These are phyloP conservation scores for Drosophila burlai DNA, from an alignment of 1,140 invertebrate genomes.

Conservation along the genomic window DNA sequence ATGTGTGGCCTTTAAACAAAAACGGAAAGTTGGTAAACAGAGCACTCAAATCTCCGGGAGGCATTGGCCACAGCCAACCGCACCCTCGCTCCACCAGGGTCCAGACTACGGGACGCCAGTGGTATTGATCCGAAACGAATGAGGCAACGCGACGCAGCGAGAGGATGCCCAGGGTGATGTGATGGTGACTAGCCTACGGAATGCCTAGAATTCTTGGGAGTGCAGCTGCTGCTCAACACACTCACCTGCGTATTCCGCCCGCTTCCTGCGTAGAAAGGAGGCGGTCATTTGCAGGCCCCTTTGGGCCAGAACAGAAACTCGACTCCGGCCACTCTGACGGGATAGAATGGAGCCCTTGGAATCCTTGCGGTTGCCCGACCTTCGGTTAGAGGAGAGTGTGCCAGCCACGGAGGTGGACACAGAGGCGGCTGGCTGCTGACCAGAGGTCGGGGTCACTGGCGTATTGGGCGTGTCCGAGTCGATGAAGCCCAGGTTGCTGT, in stretches of 20 bases:
- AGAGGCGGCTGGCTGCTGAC: conserved; percentile 46
- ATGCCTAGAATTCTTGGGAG: conserved; percentile 11
- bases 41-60: conserved; percentile 10
- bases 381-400: conserved; percentile 58
- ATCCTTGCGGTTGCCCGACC: conserved; percentile 66
- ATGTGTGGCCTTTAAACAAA: not conserved
- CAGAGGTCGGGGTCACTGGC: conserved; percentile 58
- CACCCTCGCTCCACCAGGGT: conserved; percentile 21
- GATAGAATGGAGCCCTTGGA: conserved; percentile 73
- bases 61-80: conserved; percentile 17
- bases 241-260: conserved; percentile 81
- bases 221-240: conserved; percentile 14
- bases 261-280: conserved; percentile 73
- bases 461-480: conserved; percentile 80
- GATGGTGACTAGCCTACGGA: conserved; percentile 25
- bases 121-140: conserved; percentile 47
- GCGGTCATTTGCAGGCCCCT: conserved; percentile 73
- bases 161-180: not conserved
- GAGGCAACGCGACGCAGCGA: conserved; percentile 5
- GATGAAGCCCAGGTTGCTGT: conserved; percentile 79
- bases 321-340: conserved; percentile 49
- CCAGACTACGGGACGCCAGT: conserved; percentile 43
- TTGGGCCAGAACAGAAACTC: conserved; percentile 51
- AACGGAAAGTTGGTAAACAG: conserved; percentile 11
- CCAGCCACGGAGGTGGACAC: conserved; percentile 58